Base-by-base conservation (phyloP, 2,888 invertebrate genomes). In the Sinhomidia bicolor region DNA sequence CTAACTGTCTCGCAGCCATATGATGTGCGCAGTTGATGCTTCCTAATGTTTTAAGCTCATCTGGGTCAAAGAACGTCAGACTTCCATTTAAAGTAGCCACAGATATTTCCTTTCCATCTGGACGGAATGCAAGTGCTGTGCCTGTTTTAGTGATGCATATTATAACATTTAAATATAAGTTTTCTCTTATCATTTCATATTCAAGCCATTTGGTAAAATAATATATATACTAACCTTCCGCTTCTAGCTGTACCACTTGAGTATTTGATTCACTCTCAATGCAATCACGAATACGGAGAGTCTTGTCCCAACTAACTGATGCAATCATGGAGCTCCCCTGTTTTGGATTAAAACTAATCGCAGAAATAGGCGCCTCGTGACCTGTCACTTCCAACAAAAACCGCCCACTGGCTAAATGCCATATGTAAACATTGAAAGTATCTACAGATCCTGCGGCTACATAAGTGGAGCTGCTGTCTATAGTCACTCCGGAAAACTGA, bases 361-460 rank as follows among this genome's bases (percentile, higher is more conserved):
- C 95, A 68, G 96, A 96, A 1, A 99, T 96, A 0, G 99, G 99
- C 0, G 97, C 99, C 93, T 97, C 97, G 93, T 99, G 99, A 0
- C 99, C 99, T 65, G 96, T 79, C 92, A 96, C 97, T 94, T 99
- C 99, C 29, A 99, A 94, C 0, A 99, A 94, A n/a, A 88, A 81
- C 90, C 96, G 96, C 1, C 99, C 99, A 65, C 97, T 96, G 94
- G 99, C 97, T 93, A 99, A 95, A 5, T 98, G 98, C 99, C 99
- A 99, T 23, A 99, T 94, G 94, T 96, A 99, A 91, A 99, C 96
- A 93, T 99, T 98, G 94, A 99, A 99, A 32, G 96, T 96, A 93
- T 99, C 99, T 93, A 97, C 97, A 0, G 98, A 98, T 0, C 99
- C 99, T 5, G 99, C 99, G 14, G 97, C 98, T 57, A 99, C 96